A percentile compares a stretch with the other conserved stretches of the same genome.
These are phyloP conservation scores for Trachelus troglodyta DNA, from an alignment of 2,888 invertebrate species.

Conservation along the genomic window DNA sequence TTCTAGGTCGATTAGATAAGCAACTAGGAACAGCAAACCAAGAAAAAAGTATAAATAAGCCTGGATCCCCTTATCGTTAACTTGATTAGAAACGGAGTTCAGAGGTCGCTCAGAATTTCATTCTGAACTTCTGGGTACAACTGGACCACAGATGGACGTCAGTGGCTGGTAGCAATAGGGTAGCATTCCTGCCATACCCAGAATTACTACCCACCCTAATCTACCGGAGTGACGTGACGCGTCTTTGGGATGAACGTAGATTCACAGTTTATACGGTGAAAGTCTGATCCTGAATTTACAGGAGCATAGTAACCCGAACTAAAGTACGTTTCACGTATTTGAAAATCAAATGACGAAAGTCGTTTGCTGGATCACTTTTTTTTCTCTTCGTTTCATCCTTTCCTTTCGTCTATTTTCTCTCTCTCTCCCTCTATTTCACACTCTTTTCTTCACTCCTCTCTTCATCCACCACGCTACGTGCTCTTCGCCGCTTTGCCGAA, in stretches of 20 bases:
- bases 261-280: background rate
- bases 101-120: background rate
- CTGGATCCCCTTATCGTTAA: background rate
- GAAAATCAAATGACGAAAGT: conserved; percentile 25
- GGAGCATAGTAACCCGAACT: background rate
- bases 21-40: background rate
- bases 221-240: background rate
- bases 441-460: background rate
- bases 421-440: background rate
- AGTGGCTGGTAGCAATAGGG: background rate
- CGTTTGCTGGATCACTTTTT: background rate
- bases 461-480: background rate
- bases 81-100: background rate
- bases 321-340: conserved; percentile 25
- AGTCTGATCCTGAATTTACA: background rate
- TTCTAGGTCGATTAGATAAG: background rate
- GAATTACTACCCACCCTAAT: background rate
- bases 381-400: no score
- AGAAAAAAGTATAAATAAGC: background rate
- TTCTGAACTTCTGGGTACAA: background rate
- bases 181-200: background rate
- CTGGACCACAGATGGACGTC: background rate
- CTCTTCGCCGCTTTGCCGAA: background rate
- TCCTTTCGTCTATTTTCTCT: background rate
- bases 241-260: background rate